These are phyloP conservation scores for Caenorhabditis macrosperma DNA, from an alignment of 2,888 invertebrate species.

Conservation along the genomic window DNA sequence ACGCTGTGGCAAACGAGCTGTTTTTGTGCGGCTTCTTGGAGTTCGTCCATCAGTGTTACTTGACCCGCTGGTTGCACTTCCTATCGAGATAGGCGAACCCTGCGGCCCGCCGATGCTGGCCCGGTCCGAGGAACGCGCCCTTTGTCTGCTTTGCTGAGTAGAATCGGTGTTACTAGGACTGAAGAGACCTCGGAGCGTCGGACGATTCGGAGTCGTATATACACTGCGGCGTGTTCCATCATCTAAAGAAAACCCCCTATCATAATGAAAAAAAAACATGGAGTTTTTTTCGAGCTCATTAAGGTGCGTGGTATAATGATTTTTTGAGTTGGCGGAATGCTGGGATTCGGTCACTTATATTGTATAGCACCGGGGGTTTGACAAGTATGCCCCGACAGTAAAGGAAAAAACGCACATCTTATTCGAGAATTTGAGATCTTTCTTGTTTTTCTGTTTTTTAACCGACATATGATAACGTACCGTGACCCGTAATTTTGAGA, in stretches of 20 bases:
- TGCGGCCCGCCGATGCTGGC: slow-evolving; percentile 23
- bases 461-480: too few relatives aligned
- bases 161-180: slow-evolving; percentile 56
- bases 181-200: slow-evolving; percentile 63
- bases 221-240: slow-evolving; percentile 67
- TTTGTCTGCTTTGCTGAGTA: slow-evolving; percentile 12
- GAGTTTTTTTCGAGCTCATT: too few relatives aligned
- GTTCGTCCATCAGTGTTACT: slow-evolving; percentile 58
- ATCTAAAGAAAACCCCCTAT: slow-evolving; percentile 44
- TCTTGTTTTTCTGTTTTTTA: too few relatives aligned
- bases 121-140: slow-evolving; percentile 62
- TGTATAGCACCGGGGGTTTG: too few relatives aligned
- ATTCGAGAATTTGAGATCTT: too few relatives aligned
- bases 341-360: too few relatives aligned
- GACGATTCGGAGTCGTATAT: slow-evolving; percentile 69
- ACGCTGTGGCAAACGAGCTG: slow-evolving; percentile 73
- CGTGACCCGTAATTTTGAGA: slow-evolving; percentile 47
- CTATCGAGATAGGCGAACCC: slow-evolving; percentile 63
- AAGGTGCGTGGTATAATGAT: background rate
- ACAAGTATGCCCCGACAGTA: too few relatives aligned
- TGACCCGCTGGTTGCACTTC: slow-evolving; percentile 58
- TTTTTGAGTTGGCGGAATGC: background rate
- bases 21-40: slow-evolving; percentile 69
- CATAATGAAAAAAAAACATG: too few relatives aligned
- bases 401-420: too few relatives aligned